These are phyloP conservation scores for Pocillopora meandrina DNA, from an alignment of 92 coral and sea anemone genomes.

Conservation along the genomic window DNA sequence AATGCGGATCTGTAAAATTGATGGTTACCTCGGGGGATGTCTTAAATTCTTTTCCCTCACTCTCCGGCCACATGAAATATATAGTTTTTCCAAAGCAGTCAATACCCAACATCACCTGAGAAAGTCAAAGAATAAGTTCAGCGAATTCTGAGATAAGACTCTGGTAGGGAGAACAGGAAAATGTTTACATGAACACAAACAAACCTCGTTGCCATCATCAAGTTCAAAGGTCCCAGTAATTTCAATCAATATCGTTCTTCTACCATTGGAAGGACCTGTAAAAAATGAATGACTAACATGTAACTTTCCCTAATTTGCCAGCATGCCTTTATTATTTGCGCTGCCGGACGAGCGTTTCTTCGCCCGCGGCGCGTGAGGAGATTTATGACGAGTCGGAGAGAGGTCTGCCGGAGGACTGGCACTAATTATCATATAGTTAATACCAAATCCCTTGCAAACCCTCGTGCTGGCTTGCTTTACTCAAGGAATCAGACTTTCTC, in stretches of 20 bases:
- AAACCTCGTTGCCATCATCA: not conserved
- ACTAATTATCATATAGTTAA: too few species aligned
- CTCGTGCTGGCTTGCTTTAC: too few species aligned
- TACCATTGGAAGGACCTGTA: not conserved
- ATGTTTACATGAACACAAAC: not conserved
- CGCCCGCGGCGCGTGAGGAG: too few species aligned
- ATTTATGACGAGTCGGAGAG: too few species aligned
- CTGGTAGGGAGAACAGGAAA: not conserved
- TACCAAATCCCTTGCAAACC: too few species aligned
- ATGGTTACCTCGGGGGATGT: not conserved
- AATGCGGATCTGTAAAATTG: too few species aligned
- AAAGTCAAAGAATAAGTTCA: not conserved
- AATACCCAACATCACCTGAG: not conserved
- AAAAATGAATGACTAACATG: not conserved
- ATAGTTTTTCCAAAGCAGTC: not conserved
- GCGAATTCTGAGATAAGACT: not conserved
- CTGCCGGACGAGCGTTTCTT: too few species aligned
- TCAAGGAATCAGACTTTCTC: too few species aligned
- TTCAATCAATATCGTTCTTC: not conserved
- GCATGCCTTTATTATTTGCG: too few species aligned
- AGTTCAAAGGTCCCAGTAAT: not conserved
- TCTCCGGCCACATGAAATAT: not conserved
- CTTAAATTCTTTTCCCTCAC: not conserved
- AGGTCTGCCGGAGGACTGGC: too few species aligned
- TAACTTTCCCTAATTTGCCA: too few species aligned